Base-by-base conservation (phyloP, 2,113 vertebrate genomes). In the Plectropomus leopardus region DNA sequence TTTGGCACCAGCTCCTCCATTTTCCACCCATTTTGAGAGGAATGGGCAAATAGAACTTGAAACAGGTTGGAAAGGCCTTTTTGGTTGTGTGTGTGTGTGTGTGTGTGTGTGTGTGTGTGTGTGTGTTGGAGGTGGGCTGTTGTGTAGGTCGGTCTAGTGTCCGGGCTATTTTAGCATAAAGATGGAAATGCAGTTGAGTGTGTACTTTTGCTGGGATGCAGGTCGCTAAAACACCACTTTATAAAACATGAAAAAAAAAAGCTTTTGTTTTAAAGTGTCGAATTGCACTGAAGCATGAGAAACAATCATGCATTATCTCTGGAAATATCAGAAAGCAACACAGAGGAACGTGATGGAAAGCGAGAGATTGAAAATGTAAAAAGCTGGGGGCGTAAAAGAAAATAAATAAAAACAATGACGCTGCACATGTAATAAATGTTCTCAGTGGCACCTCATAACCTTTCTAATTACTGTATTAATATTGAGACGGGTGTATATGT, bases 21-120 rank as follows among this genome's bases (percentile, higher is more conserved):
- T 93, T 92, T 92, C 91, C 89, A 89, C 82, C 89, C 84, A 92
- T 92, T 92, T 92, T 81, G 69, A 86, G 60, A 50, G 72, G 66
- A 91, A 88, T 78, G 82, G 88, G 80, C 72, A 88, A 87, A 85
- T 58, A 82, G 59, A 85, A 89, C 44, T 68, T 73, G 78, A 86
- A 79, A 78, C 82, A 76, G 83, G 72, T 80, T 70, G n/a, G 72
- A 85, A 81, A 82, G 70, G 51, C 26, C 59, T 78, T 70, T 82
- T 74, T 51, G 21, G 59, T 23, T 54, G 28, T 48, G 64, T 83
- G 63, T 51, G 58, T 78, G 30, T 17, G 60, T 61, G 36, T 53
- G 24, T 67, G 64, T 53, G 34, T 60, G 28, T n/a, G 40, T 65
- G 53, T 75, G 30, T 40, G 44, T 19, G 50, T 48, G 47, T 16